These are phyloP conservation scores for Phalera bucephala DNA, from an alignment of 2,888 invertebrate species.

Conservation along the genomic window DNA sequence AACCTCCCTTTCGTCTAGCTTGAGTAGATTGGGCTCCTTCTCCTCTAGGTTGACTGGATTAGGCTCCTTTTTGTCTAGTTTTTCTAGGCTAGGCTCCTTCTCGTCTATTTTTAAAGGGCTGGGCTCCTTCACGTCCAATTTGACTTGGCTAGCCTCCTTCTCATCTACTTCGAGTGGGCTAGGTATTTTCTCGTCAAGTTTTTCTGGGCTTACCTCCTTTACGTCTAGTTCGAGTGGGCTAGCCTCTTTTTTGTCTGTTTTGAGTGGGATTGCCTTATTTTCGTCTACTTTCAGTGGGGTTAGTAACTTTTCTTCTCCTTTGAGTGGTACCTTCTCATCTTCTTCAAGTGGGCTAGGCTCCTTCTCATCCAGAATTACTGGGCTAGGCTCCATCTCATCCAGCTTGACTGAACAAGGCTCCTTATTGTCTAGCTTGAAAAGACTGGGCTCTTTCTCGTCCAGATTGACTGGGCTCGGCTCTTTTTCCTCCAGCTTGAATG, in stretches of 20 bases:
- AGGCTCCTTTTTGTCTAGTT: too few species aligned
- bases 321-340: constrained; percentile 1
- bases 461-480: constrained; percentile 7
- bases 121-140: too few species aligned
- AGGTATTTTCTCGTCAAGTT: constrained; percentile 9
- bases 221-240: constrained; percentile 3
- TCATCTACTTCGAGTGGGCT: constrained; percentile 6
- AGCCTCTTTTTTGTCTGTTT: background rate
- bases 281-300: background rate
- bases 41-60: too few species aligned
- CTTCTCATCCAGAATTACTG: too few species aligned
- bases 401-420: constrained; percentile 3
- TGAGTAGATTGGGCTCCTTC: too few species aligned
- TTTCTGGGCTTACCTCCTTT: constrained; percentile 5
- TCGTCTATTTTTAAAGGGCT: too few species aligned
- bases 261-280: background rate
- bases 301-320: constrained; percentile 1
- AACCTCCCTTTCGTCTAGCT: background rate
- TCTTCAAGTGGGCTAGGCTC: background rate
- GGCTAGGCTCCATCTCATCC: constrained; percentile 4
- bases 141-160: background rate
- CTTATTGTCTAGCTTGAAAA: too few species aligned
- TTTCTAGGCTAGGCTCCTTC: background rate
- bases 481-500: constrained; percentile 3
- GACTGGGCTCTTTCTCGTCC: too few species aligned